Base-by-base conservation (phyloP, 2,113 vertebrate species). In the Lampris megalopsis region DNA sequence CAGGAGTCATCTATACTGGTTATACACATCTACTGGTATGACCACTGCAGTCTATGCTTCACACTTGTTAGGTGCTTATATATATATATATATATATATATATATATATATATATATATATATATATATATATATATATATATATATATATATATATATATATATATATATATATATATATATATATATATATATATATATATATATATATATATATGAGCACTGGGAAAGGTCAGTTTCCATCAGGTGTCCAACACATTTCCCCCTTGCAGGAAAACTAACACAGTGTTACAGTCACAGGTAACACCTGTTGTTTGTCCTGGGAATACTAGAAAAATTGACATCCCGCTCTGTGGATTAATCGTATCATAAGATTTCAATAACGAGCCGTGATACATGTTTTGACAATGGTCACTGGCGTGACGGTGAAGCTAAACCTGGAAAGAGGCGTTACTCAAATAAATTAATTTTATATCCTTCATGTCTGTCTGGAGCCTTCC, bases 1-100 rank as follows among this genome's bases (percentile, higher is more conserved):
- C 13, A 64, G 50, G 13, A 77, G 68, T 89, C 81, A 83, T 62
- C 7, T 6, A 9, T 56, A 10, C 60, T 61, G 56, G 47, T 65
- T 42, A 40, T 8, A 63, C 10, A 24, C 24, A 24, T 24, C 24
- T 24, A 24, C 24, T 24, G 24, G 52, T 37, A 37, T 1, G 47
- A 75, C 11, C 45, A 64, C 37, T 8, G 63, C 35, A 57, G 45
- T 11, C 9, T 24, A 35, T 24, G 38, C 50, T 47, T 71, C 2
- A 40, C 8, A 52, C 60, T 64, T 36, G 10, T 7, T 40, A 57
- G 67, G 53, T 1, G 8, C 73, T 80, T 72, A 68, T 78, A 76
- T 24, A 24, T 24, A 24, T 24, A 24, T 24, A 24, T 24, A 24
- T 24, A 24, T 24, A 24, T 24, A 24, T 24, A 24, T 24, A 24